phyloP scores from a whole-genome alignment of 2,113 vertebrate genomes.

The Australoheros scitulus region DNA sequence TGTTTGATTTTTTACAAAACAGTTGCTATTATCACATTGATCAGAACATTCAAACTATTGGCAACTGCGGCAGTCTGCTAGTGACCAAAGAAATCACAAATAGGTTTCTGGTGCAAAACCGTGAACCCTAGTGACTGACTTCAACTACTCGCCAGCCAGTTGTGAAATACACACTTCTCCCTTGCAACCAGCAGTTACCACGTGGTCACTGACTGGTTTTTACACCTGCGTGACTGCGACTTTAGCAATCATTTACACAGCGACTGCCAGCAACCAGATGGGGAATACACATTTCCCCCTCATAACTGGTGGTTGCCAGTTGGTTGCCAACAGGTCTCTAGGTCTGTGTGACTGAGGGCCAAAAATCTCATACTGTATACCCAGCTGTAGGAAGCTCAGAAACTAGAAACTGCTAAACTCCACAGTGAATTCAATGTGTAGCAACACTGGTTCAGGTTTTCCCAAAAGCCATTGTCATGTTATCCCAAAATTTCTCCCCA shows the following conservation, averaged over 20 bases:
- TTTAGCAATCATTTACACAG: background rate
- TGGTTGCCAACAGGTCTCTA: too few species aligned
- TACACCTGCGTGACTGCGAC: background rate
- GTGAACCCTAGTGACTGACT: background rate
- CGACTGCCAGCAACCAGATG: too few species aligned
- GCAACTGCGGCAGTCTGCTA: background rate
- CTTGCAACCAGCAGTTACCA: background rate
- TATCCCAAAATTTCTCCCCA: background rate
- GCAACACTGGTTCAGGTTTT: background rate
- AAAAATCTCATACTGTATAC: background rate
- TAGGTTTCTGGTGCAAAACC: background rate
- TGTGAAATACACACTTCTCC: background rate
- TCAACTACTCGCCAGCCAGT: background rate
- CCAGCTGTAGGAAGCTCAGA: background rate
- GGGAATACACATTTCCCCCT: background rate
- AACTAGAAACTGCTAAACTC: background rate
- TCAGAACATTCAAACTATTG: background rate
- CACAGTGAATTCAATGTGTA: background rate
- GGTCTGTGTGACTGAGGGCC: background rate
- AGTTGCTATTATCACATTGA: background rate
- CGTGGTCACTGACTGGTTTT: background rate
- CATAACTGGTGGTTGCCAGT: background rate
- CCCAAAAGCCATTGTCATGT: background rate
- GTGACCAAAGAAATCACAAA: background rate
- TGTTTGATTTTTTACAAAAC: background rate